Conservation (phyloP, 1,140 invertebrate genomes). For the Drosophila kikkawai region DNA sequence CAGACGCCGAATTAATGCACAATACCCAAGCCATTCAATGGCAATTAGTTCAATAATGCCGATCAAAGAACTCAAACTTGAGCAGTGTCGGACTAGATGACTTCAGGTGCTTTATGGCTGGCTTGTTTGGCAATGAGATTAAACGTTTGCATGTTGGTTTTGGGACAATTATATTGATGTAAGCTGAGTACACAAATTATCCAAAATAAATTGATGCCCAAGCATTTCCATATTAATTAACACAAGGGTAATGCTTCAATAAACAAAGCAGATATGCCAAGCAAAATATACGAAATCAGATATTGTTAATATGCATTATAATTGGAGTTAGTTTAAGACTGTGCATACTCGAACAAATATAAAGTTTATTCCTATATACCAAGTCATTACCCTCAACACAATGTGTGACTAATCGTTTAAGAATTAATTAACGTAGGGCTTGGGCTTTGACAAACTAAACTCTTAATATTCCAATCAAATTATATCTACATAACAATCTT, state of each 20-base stretch:
- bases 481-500: slow-evolving; percentile 4
- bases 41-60: slow-evolving; percentile 26
- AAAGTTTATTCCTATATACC: too few relatives aligned
- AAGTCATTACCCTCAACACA: too few relatives aligned
- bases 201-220: slow-evolving; percentile 6
- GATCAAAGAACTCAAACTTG: slow-evolving; percentile 11
- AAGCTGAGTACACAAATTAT: slow-evolving; percentile 5
- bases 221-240: slow-evolving; percentile 19
- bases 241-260: neutral
- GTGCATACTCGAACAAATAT: neutral
- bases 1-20: neutral
- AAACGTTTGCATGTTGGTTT: slow-evolving; percentile 1
- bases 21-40: slow-evolving; percentile 1
- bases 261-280: neutral
- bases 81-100: neutral
- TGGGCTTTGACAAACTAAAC: neutral
- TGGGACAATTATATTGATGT: slow-evolving; percentile 1
- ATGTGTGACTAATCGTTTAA: neutral
- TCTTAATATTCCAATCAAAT: slow-evolving; percentile 29
- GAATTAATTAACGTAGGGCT: slow-evolving; percentile 11
- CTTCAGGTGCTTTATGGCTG: slow-evolving; percentile 10
- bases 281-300: too few relatives aligned
- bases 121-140: slow-evolving; percentile 4
- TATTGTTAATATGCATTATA: neutral
- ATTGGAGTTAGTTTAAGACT: neutral